Base-by-base conservation (phyloP, 2,797 vertebrate species). In the Steatocranus sp. region DNA sequence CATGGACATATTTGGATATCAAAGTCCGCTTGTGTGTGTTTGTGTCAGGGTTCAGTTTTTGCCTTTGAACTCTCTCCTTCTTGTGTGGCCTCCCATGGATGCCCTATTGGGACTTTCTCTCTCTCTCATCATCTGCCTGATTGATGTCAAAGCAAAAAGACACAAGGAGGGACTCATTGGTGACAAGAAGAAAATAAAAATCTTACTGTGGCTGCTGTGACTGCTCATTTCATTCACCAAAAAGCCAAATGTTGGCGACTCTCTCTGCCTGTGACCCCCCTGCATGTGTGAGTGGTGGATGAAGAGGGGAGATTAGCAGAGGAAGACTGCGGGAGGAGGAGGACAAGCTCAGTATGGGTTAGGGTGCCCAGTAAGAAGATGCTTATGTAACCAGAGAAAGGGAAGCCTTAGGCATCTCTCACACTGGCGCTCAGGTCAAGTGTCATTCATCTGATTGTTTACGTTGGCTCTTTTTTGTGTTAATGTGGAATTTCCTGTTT, bases 401-500 rank as follows among this genome's bases (percentile, higher is more conserved):
- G 89, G 83, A 74, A 89, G 78, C 86, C 83, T 61, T 77, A 73
- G 32, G 76, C 87, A 85, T 91, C 87, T 87, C 89, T 86, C 80
- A 74, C 88, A 25, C 83, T 87, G 70, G 75, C 85, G 87, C 83
- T 63, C 17, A 66, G 93, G 93, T 96, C 95, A 94, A 91, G 92
- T 93, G 94, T 96, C 93, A 95, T 61, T 83, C 88, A 66, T 91
- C 89, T 90, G 90, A 93, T 94, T 94, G 93, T 95, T 96, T 94
- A 95, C 91, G 8, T 89, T 93, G 89, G 90, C 86, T 83, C 93
- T 89, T 94, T 94, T 95, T 91, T 94, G 93, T 92, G 91, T 95
- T 95, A 94, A 95, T 93, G 93, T 95, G 95, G 94, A 96, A 96
- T 96, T 95, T 96, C 93, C 93, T 95, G 94, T 95, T 95, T 94